phyloP scores from a whole-genome alignment of 2,888 invertebrate species.

The Colletes collaris region DNA sequence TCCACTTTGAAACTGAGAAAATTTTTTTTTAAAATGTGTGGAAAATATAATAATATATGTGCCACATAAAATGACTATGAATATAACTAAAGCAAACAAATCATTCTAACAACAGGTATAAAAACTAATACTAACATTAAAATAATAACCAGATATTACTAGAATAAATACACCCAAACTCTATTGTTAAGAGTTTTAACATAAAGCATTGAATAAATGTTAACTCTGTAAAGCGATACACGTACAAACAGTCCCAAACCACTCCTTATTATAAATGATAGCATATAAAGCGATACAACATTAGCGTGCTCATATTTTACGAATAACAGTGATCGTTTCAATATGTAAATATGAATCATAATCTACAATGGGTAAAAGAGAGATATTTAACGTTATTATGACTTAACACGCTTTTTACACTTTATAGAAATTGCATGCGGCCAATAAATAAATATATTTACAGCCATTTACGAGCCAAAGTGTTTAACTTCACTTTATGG shows the following conservation, averaged over 20 bases:
- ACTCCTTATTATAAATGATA: constrained; percentile 17
- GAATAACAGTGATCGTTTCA: constrained; percentile 5
- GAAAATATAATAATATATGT: constrained; percentile 1
- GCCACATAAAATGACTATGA: constrained; percentile 44
- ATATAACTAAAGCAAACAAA: constrained; percentile 17
- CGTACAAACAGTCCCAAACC: constrained; percentile 42
- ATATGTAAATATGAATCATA: neutral
- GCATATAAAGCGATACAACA: constrained; percentile 21
- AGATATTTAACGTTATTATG: no score
- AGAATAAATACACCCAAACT: constrained; percentile 19
- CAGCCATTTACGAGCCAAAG: no score
- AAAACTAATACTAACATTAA: constrained; percentile 6
- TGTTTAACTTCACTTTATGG: no score
- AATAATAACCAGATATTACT: constrained; percentile 1
- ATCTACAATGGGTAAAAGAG: neutral
- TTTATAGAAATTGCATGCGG: no score
- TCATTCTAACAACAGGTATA: constrained; percentile 14
- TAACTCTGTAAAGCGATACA: constrained; percentile 34
- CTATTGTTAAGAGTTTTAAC: constrained; percentile 9
- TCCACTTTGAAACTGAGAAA: no score
- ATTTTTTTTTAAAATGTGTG: no score
- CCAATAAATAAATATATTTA: no score
- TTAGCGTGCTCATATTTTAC: constrained; percentile 52
- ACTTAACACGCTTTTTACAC: no score
- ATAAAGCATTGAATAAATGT: constrained; percentile 36